A percentile compares a stretch with the other conserved stretches of the same genome.
These are phyloP conservation scores for Batillaria attramentaria DNA, from an alignment of 1,140 invertebrate species.

Conservation along the genomic window DNA sequence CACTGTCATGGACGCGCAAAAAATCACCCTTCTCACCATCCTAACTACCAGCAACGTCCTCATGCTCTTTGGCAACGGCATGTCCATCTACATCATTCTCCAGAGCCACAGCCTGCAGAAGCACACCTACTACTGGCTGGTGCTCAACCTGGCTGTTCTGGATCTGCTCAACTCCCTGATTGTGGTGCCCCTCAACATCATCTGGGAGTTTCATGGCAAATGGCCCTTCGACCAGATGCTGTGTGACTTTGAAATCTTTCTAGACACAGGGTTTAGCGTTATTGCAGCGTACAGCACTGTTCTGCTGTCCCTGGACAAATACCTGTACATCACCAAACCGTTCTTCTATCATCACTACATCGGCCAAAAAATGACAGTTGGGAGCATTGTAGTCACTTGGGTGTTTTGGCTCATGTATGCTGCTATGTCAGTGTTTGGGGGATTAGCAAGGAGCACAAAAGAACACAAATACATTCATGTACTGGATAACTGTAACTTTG, in stretches of 20 bases:
- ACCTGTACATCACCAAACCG: slow-evolving; percentile 48
- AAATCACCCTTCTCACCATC: slow-evolving; percentile 37
- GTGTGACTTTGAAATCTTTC: slow-evolving; percentile 46
- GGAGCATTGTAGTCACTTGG: slow-evolving; percentile 42
- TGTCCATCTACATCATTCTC: slow-evolving; percentile 49
- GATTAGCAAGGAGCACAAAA: slow-evolving; percentile 39
- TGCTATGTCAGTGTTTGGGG: slow-evolving; percentile 37
- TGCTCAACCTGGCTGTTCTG: slow-evolving; percentile 48
- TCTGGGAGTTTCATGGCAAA: slow-evolving; percentile 49
- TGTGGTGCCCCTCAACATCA: slow-evolving; percentile 48
- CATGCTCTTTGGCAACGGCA: slow-evolving; percentile 47
- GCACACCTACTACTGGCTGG: slow-evolving; percentile 50
- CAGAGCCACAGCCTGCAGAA: slow-evolving; percentile 34
- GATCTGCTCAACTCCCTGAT: slow-evolving; percentile 45
- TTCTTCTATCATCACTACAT: slow-evolving; percentile 44
- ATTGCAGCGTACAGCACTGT: slow-evolving; percentile 49
- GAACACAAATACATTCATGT: slow-evolving; percentile 27
- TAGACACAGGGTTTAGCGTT: slow-evolving; percentile 47
- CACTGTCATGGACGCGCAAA: slow-evolving; percentile 30
- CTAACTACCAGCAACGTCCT: slow-evolving; percentile 40
- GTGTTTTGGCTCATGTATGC: slow-evolving; percentile 38
- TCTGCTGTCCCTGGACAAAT: slow-evolving; percentile 52
- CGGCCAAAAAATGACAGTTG: slow-evolving; percentile 28
- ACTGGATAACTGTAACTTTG: slow-evolving; percentile 41
- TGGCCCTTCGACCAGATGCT: slow-evolving; percentile 45